Conservation (phyloP, 2,113 vertebrate genomes). For the Hippocampus zosterae region DNA sequence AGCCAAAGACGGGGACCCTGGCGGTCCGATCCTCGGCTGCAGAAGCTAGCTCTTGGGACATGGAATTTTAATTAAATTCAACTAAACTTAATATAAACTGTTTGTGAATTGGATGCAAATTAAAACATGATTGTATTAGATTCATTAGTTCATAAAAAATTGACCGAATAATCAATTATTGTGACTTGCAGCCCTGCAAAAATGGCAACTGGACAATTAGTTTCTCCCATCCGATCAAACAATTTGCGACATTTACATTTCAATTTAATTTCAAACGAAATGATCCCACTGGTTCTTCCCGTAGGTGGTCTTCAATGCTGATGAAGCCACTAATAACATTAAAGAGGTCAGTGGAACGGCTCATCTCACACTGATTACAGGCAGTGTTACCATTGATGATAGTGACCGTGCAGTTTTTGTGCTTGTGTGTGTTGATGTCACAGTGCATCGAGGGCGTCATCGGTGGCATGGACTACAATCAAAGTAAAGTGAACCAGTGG, state of each 20-base stretch:
- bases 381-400: background rate
- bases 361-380: no score
- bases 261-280: background rate
- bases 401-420: background rate
- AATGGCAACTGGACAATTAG: background rate
- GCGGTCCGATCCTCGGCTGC: no score
- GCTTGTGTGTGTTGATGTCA: constrained; percentile 26
- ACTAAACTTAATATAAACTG: no score
- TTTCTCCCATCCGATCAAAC: background rate
- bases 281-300: background rate
- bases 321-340: constrained; percentile 65
- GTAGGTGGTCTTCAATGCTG: constrained; percentile 67
- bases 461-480: constrained; percentile 89
- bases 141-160: no score
- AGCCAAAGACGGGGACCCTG: no score
- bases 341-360: constrained; percentile 66
- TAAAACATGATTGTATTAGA: no score
- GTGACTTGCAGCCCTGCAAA: no score
- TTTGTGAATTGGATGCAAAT: no score
- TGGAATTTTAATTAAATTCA: no score
- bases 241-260: background rate
- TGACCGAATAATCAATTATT: no score
- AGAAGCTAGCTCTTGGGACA: no score
- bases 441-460: constrained; percentile 90
- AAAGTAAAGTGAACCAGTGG: constrained; percentile 93